A percentile compares a stretch with the other conserved stretches of the same genome.
phyloP scores from a whole-genome alignment of 2,888 invertebrate species.

The Caenorhabditis wallacei region DNA sequence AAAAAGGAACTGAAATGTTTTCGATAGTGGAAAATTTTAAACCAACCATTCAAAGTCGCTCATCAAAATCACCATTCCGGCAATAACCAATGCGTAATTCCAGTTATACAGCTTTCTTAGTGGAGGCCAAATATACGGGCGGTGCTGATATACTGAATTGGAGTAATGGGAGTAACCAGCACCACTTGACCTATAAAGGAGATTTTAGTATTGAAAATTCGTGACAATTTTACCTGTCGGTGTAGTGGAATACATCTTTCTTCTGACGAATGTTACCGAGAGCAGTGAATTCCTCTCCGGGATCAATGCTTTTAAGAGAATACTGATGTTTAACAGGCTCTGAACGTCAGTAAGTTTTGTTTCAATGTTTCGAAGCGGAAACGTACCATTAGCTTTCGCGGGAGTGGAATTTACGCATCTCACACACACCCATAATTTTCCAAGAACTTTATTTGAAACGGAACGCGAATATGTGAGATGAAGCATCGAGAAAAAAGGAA shows the following conservation, averaged over 20 bases:
- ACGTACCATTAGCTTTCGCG: slow-evolving; percentile 15
- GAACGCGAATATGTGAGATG: not conserved
- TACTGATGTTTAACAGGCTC: slow-evolving; percentile 1
- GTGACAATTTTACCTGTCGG: slow-evolving; percentile 68
- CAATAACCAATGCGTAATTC: slow-evolving; percentile 68
- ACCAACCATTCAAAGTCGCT: slow-evolving; percentile 72
- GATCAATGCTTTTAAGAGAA: slow-evolving; percentile 61
- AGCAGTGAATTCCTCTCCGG: slow-evolving; percentile 71
- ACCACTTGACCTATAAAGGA: slow-evolving; percentile 70
- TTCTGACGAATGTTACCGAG: slow-evolving; percentile 71
- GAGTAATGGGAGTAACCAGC: slow-evolving; percentile 79
- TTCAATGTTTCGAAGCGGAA: not conserved
- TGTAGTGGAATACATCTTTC: slow-evolving; percentile 76
- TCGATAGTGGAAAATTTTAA: not conserved
- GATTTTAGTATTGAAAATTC: not conserved
- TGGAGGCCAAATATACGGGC: slow-evolving; percentile 81
- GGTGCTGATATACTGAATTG: slow-evolving; percentile 69
- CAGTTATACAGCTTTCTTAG: slow-evolving; percentile 74
- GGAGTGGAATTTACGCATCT: slow-evolving; percentile 15
- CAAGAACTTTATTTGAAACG: slow-evolving; percentile 5
- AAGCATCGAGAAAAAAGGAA: slow-evolving; percentile 31
- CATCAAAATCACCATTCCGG: slow-evolving; percentile 60
- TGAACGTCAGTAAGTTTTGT: not conserved
- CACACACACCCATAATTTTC: not conserved
- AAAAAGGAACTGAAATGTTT: not conserved